Conservation (phyloP, 2,888 invertebrate genomes). For the Drosophila leonis region DNA sequence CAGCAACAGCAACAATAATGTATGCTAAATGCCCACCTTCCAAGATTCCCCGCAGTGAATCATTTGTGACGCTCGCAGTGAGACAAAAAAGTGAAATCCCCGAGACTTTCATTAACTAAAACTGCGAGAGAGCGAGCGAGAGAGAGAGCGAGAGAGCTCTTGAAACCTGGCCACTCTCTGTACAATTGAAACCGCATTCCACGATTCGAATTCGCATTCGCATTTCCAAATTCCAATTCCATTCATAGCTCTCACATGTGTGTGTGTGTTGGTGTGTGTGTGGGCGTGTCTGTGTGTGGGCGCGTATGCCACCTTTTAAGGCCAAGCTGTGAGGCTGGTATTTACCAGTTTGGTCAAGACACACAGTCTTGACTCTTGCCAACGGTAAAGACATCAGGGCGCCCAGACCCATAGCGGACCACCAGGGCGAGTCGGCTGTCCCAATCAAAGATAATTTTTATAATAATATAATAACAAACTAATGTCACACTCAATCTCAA, state of each 20-base stretch:
- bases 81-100: conserved; percentile 45
- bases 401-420: conserved; percentile 31
- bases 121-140: neutral
- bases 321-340: conserved; percentile 22
- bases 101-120: conserved; percentile 55
- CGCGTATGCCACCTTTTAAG: conserved; percentile 44
- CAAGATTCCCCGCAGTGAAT: conserved; percentile 52
- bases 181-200: conserved; percentile 21
- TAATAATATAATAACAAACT: neutral
- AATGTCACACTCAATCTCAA: neutral
- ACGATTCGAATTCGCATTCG: conserved; percentile 32
- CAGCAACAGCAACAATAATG: neutral
- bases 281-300: conserved; percentile 20
- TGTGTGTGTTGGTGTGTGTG: conserved; percentile 6
- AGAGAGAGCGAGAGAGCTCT: neutral
- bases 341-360: conserved; percentile 6
- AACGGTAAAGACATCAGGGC: conserved; percentile 55
- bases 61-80: conserved; percentile 20
- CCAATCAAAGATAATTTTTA: neutral
- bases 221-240: conserved; percentile 50
- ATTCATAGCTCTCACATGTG: conserved; percentile 43
- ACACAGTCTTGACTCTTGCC: neutral
- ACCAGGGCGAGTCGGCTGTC: neutral
- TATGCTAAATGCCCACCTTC: conserved; percentile 23
- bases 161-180: neutral